phyloP scores from a whole-genome alignment of 92 coral and sea anemone species.

The Meandrina meandrites region DNA sequence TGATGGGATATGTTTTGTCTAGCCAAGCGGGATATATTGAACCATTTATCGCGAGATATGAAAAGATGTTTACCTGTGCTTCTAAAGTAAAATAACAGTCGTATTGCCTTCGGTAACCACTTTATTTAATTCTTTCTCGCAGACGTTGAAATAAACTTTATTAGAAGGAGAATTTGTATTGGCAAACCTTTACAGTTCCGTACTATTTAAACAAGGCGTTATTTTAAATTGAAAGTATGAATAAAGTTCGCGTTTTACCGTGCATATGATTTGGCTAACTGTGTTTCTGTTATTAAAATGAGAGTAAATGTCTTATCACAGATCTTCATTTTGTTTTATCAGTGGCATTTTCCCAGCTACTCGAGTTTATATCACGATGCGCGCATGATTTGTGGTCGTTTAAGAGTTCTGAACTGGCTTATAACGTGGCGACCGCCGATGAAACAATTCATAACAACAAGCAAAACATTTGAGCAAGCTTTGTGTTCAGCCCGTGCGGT shows the following conservation, averaged over 20 bases:
- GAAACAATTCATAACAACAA: neutral
- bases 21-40: neutral
- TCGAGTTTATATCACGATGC: neutral
- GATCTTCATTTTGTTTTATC: neutral
- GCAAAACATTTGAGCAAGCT: neutral
- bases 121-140: neutral
- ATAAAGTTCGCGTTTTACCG: neutral
- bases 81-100: neutral
- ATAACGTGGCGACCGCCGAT: neutral
- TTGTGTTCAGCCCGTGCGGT: neutral
- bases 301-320: neutral
- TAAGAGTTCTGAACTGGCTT: neutral
- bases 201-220: neutral
- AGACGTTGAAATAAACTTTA: neutral
- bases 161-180: neutral
- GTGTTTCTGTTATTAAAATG: neutral
- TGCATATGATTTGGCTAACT: neutral
- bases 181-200: neutral
- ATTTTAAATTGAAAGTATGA: neutral
- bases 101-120: neutral
- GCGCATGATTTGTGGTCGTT: neutral
- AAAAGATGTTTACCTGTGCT: neutral
- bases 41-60: neutral
- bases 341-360: neutral
- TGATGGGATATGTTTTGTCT: neutral